A percentile compares a stretch with the other conserved stretches of the same genome.
phyloP scores from a whole-genome alignment of 2,797 vertebrate species.

The Pangasius macronema region DNA sequence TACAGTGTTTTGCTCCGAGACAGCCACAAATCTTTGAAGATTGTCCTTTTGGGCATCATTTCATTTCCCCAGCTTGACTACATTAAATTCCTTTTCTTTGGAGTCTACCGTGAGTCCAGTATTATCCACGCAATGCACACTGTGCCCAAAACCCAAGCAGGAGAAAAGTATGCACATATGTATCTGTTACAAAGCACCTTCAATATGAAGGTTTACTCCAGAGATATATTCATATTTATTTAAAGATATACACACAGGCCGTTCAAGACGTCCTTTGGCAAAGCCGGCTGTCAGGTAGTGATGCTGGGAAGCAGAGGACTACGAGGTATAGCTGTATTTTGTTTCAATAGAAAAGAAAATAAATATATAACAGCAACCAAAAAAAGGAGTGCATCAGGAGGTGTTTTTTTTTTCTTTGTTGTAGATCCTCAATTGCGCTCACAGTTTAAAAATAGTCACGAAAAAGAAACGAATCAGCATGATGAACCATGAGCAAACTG shows the following conservation, averaged over 20 bases:
- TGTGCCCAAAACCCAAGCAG: constrained; percentile 81
- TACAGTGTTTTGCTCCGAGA: constrained; percentile 43
- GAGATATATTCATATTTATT: constrained; percentile 81
- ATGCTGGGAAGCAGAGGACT: constrained; percentile 67
- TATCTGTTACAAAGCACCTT: constrained; percentile 92
- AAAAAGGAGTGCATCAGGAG: not conserved
- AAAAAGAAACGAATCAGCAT: constrained; percentile 10
- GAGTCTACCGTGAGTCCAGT: constrained; percentile 59
- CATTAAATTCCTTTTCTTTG: constrained; percentile 26
- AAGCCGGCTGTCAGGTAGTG: constrained; percentile 76
- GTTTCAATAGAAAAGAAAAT: constrained; percentile 20
- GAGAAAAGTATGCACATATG: constrained; percentile 76
- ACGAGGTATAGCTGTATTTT: constrained; percentile 35
- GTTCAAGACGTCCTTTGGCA: constrained; percentile 82
- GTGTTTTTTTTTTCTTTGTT: not conserved
- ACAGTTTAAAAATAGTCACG: not conserved
- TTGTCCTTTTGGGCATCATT: constrained; percentile 48
- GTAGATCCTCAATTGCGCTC: not conserved
- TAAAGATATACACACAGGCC: constrained; percentile 88
- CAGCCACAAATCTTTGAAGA: constrained; percentile 54
- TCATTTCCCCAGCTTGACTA: constrained; percentile 36
- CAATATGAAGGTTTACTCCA: constrained; percentile 98
- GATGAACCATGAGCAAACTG: not conserved
- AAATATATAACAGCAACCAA: constrained; percentile 22
- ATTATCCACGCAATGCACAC: constrained; percentile 64